A percentile compares a stretch with the other conserved stretches of the same genome.
phyloP scores from a whole-genome alignment of 53 echinoderm and acorn worm species.

The Henricia sp. region DNA sequence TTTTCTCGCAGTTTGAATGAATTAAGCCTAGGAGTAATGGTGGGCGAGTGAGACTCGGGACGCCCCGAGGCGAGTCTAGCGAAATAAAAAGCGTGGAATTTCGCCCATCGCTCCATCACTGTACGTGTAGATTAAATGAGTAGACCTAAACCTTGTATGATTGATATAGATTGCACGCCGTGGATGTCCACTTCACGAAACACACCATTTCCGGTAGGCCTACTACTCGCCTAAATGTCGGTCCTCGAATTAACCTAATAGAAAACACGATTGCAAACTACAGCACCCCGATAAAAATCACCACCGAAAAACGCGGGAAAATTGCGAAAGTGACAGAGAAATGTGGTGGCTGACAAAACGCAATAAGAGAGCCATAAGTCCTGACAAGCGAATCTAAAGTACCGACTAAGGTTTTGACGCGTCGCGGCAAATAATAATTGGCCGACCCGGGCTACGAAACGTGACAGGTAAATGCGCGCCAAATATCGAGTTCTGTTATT shows the following conservation, averaged over 20 bases:
- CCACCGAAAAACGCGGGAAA: neutral
- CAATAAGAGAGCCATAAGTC: neutral
- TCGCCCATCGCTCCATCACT: conserved; percentile 5
- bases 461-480: conserved; percentile 48
- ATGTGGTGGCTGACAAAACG: conserved; percentile 22
- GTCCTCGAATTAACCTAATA: conserved; percentile 14
- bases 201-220: neutral
- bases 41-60: too few relatives aligned
- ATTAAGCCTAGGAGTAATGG: too few relatives aligned
- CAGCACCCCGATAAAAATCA: neutral
- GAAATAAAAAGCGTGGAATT: neutral
- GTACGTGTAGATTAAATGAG: conserved; percentile 36
- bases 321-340: neutral
- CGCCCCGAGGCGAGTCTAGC: neutral
- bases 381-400: neutral
- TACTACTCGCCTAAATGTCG: neutral
- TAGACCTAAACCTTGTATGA: neutral
- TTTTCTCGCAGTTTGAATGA: too few relatives aligned
- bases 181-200: conserved; percentile 13
- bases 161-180: conserved; percentile 34
- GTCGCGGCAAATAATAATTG: conserved; percentile 15
- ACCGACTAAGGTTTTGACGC: neutral
- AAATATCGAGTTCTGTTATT: conserved; percentile 52
- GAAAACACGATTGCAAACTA: conserved; percentile 36
- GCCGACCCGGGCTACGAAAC: neutral